phyloP scores from a whole-genome alignment of 2,797 vertebrate genomes.

The Columba guinea region DNA sequence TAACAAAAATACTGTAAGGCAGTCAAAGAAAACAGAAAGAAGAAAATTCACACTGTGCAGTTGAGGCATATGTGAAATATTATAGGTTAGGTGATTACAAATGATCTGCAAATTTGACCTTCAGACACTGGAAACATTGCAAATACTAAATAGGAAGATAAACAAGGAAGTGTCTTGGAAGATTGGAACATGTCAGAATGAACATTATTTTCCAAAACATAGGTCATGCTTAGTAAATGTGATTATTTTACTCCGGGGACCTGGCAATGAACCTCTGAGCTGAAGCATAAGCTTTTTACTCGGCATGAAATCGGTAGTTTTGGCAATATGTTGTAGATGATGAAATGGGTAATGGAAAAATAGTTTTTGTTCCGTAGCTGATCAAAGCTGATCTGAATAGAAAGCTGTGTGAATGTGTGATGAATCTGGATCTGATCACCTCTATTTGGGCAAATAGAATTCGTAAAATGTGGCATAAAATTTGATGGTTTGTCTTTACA shows the following conservation, averaged over 20 bases:
- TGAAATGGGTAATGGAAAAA: conserved; percentile 23
- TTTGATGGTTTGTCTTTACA: not conserved
- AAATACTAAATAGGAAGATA: conserved; percentile 7
- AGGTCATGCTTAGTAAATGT: not conserved
- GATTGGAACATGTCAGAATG: not conserved
- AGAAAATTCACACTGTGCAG: not conserved
- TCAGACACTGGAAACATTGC: not conserved
- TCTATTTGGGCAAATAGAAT: not conserved
- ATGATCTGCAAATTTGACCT: not conserved
- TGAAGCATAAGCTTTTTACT: conserved; percentile 10
- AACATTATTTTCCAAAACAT: conserved; percentile 31
- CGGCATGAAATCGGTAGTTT: not conserved
- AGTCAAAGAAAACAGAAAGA: not conserved
- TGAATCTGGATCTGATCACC: not conserved
- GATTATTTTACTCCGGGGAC: conserved; percentile 36
- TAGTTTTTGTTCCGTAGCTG: not conserved
- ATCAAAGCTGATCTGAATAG: not conserved
- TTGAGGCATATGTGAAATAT: not conserved
- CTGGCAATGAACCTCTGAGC: conserved; percentile 27
- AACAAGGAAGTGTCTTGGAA: conserved; percentile 6
- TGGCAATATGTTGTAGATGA: not conserved
- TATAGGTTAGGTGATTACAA: not conserved
- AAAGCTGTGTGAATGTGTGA: not conserved
- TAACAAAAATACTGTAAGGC: not conserved
- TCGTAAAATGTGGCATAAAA: not conserved